These are phyloP conservation scores for Strix aluco DNA, from an alignment of 2,113 vertebrate genomes.

Conservation along the genomic window DNA sequence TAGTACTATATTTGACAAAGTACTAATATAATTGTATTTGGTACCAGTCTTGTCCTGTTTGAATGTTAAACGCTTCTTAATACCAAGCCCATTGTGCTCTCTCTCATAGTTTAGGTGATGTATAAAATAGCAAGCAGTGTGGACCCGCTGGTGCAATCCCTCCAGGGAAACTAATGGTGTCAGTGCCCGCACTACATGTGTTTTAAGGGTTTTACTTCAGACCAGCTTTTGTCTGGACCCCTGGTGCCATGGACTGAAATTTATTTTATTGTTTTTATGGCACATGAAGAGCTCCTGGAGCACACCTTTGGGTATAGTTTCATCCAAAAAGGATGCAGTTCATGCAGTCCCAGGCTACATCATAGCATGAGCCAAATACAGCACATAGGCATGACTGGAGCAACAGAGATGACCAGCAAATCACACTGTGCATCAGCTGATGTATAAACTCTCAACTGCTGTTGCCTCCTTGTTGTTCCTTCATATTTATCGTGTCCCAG, in stretches of 20 bases:
- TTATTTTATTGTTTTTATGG: neutral
- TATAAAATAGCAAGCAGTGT: accelerated
- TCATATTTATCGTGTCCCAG: neutral
- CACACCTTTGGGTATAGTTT: neutral
- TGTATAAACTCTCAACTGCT: neutral
- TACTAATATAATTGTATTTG: constrained; percentile 25
- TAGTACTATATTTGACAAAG: constrained; percentile 36
- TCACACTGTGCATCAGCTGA: neutral
- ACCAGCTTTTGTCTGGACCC: neutral
- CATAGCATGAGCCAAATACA: accelerated
- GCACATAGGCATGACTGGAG: neutral
- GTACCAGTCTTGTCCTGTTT: constrained; percentile 4
- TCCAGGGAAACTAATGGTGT: neutral
- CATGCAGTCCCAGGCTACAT: neutral
- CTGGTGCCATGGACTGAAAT: neutral
- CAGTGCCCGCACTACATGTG: accelerated
- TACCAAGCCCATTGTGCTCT: neutral
- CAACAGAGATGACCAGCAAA: neutral
- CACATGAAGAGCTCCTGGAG: neutral
- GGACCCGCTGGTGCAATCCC: accelerated
- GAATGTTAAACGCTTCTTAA: neutral
- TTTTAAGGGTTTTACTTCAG: neutral
- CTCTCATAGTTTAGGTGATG: neutral
- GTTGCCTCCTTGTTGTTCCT: neutral
- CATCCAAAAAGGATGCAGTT: neutral